Percentiles rank a stretch among this genome's conserved stretches.
phyloP scores from a whole-genome alignment of 2,113 vertebrate species.

The Alouatta palliata region DNA sequence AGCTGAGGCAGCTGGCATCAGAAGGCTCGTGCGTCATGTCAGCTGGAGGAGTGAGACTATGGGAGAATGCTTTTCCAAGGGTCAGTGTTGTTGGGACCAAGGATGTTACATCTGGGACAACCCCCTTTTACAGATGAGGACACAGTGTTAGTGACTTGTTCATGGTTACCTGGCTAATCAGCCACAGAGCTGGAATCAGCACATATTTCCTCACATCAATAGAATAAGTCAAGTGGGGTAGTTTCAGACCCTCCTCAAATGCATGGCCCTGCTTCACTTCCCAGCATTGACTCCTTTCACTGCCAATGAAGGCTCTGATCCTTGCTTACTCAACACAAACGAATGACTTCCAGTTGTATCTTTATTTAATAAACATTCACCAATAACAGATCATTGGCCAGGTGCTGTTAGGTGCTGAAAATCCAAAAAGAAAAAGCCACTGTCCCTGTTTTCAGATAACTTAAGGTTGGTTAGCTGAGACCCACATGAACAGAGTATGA shows the following conservation, averaged over 20 bases:
- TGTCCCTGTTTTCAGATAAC: not conserved
- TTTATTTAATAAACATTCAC: not conserved
- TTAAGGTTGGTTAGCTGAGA: not conserved
- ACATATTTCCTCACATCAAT: not conserved
- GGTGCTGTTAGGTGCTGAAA: not conserved
- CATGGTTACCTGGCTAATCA: not conserved
- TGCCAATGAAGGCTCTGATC: not conserved
- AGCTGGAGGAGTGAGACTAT: not conserved
- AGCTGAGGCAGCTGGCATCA: rapidly evolving
- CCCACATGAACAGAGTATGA: rapidly evolving
- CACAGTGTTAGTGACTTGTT: not conserved
- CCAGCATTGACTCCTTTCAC: rapidly evolving
- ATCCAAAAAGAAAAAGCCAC: not conserved
- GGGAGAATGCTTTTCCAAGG: not conserved
- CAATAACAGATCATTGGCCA: not conserved
- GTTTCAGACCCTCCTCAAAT: not conserved
- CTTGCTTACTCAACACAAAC: not conserved
- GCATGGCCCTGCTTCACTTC: not conserved
- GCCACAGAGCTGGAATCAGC: not conserved
- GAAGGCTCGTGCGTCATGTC: not conserved
- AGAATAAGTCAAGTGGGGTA: not conserved
- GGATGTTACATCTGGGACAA: not conserved
- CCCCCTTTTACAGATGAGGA: not conserved
- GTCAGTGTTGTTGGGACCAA: not conserved
- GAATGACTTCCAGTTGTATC: not conserved